Conservation (phyloP, 1,140 invertebrate genomes). For the Tetraneura akinire region DNA sequence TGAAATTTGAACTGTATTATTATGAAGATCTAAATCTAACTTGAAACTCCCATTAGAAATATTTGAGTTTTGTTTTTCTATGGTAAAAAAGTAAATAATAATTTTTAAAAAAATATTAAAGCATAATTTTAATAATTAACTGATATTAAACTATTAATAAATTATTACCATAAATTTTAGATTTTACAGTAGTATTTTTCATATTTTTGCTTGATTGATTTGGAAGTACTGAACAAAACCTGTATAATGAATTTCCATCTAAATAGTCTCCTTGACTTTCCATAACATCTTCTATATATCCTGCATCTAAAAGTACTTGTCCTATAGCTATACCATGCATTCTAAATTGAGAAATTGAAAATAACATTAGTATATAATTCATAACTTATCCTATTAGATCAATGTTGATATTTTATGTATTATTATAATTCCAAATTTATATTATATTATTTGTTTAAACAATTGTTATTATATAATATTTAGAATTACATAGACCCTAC, state of each 20-base stretch:
- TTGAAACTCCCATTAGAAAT: slow-evolving; percentile 61
- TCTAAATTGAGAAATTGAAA: no score
- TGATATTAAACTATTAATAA: not conserved
- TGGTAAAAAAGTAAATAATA: not conserved
- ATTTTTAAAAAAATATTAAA: not conserved
- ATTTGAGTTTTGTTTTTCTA: slow-evolving; percentile 49
- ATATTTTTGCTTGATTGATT: slow-evolving; percentile 6
- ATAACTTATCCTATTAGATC: no score
- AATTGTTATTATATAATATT: no score
- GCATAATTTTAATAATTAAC: not conserved
- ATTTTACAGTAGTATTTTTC: slow-evolving; percentile 1
- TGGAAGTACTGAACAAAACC: slow-evolving; percentile 47
- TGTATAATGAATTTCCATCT: slow-evolving; percentile 54
- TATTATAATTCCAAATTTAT: no score
- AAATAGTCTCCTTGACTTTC: slow-evolving; percentile 58
- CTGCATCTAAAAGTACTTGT: slow-evolving; percentile 77
- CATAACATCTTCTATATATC: slow-evolving; percentile 73
- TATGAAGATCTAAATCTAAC: slow-evolving; percentile 68
- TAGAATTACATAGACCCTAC: no score
- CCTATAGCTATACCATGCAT: slow-evolving; percentile 78
- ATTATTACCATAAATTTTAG: slow-evolving; percentile 36
- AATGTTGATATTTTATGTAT: no score
- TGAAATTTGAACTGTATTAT: slow-evolving; percentile 63
- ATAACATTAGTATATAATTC: no score
- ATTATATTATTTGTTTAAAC: no score